A percentile compares a stretch with the other conserved stretches of the same genome.
These are phyloP conservation scores for Ceratina calcarata DNA, from an alignment of 1,140 invertebrate species.

Conservation along the genomic window DNA sequence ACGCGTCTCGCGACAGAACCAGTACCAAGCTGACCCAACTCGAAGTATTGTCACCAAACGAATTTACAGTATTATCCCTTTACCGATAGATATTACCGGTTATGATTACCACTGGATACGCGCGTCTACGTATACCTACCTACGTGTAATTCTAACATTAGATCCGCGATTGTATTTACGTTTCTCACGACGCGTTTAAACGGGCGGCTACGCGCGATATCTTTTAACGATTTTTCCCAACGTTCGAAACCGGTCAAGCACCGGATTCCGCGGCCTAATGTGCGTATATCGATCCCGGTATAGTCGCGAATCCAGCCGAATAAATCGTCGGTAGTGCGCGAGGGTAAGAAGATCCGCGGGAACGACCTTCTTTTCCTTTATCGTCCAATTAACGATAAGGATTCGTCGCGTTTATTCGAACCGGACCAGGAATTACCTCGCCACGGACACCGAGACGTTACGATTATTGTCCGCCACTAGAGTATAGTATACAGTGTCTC, in stretches of 20 bases:
- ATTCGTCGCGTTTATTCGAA: conserved; percentile 60
- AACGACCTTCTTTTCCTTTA: conserved; percentile 62
- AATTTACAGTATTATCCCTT: too few relatives aligned
- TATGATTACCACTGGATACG: too few relatives aligned
- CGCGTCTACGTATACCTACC: too few relatives aligned
- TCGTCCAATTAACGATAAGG: conserved; percentile 71
- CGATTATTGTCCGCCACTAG: conserved; percentile 61
- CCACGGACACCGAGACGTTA: conserved; percentile 46
- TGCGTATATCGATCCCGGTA: conserved; percentile 39
- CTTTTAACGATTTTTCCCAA: neutral
- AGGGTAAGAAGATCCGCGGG: conserved; percentile 56
- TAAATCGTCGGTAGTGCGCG: conserved; percentile 65
- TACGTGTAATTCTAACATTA: neutral
- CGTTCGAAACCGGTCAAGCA: conserved; percentile 72
- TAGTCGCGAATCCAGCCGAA: conserved; percentile 40
- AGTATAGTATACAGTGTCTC: neutral
- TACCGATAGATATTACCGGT: too few relatives aligned
- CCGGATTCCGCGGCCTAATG: conserved; percentile 50
- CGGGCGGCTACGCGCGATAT: conserved; percentile 38
- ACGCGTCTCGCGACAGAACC: neutral
- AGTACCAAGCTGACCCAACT: too few relatives aligned
- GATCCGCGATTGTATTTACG: neutral
- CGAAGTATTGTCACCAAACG: too few relatives aligned
- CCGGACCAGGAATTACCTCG: conserved; percentile 50
- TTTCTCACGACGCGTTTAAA: conserved; percentile 2